phyloP scores from a whole-genome alignment of 1,140 invertebrate genomes.

The Rhynchophorus ferrugineus region DNA sequence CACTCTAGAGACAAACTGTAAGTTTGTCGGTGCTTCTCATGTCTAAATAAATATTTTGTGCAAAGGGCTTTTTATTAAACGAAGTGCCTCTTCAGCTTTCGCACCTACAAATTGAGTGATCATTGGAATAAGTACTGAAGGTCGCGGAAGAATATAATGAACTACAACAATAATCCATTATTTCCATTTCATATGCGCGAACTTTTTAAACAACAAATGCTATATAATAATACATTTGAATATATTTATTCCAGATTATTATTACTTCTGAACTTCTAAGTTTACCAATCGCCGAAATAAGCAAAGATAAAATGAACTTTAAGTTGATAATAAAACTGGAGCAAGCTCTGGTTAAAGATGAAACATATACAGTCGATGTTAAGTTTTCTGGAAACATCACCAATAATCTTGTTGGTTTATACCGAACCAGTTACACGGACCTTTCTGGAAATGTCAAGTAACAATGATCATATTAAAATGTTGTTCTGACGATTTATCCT shows the following conservation, averaged over 20 bases:
- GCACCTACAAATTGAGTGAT: no score
- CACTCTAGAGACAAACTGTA: no score
- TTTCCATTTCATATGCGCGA: background rate
- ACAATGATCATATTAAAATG: constrained; percentile 7
- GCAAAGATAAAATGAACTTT: constrained; percentile 22
- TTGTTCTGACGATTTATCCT: background rate
- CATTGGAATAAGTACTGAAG: no score
- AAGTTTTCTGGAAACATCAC: constrained; percentile 32
- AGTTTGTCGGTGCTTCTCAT: no score
- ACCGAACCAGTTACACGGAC: constrained; percentile 32
- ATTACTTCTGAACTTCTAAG: constrained; percentile 9
- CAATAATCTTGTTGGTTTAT: constrained; percentile 33
- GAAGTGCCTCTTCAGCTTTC: no score
- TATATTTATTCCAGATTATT: constrained; percentile 5
- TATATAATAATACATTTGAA: constrained; percentile 1
- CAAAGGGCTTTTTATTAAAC: no score
- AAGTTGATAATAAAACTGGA: constrained; percentile 27
- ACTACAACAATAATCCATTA: no score
- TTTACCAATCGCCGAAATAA: constrained; percentile 17
- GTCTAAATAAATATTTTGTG: no score
- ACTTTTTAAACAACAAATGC: background rate
- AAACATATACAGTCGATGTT: constrained; percentile 31
- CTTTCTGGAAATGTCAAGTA: constrained; percentile 27
- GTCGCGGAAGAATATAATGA: no score
- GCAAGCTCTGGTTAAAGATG: constrained; percentile 18